These are phyloP conservation scores for Taurulus bubalis DNA, from an alignment of 2,113 vertebrate genomes.

Conservation along the genomic window DNA sequence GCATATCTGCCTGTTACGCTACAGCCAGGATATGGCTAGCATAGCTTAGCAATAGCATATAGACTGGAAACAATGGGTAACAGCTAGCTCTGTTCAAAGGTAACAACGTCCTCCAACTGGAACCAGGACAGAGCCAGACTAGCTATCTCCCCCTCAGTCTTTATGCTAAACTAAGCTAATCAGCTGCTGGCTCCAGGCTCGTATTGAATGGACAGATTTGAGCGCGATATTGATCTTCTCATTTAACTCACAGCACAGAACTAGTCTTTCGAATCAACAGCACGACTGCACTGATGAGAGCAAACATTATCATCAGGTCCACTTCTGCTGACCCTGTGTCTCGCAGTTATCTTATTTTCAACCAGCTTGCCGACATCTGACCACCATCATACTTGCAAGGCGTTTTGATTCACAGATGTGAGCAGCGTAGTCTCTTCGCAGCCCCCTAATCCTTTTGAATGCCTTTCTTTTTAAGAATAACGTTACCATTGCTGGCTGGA, in stretches of 20 bases:
- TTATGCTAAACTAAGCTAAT: constrained; percentile 4
- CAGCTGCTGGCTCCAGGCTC: not conserved
- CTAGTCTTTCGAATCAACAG: too few species aligned
- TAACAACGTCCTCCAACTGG: not conserved
- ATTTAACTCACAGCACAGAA: not conserved
- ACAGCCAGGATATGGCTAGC: too few species aligned
- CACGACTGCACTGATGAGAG: not conserved
- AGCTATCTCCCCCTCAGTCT: not conserved
- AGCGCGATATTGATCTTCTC: not conserved
- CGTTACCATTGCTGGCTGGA: not conserved
- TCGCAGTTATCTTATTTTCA: constrained; percentile 7
- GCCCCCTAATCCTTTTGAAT: not conserved
- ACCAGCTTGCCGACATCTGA: not conserved
- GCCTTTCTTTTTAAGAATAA: not conserved
- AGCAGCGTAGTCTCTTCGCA: not conserved
- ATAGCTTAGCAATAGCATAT: too few species aligned
- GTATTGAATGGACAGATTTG: not conserved
- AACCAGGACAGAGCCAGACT: not conserved
- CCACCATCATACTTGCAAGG: constrained; percentile 1
- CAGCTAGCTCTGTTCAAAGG: not conserved
- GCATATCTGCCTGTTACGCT: not conserved
- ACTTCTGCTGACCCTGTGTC: not conserved
- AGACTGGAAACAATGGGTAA: not conserved
- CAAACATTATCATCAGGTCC: not conserved
- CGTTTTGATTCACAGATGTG: constrained; percentile 1